These are phyloP conservation scores for Brachylomia viminalis DNA, from an alignment of 2,888 invertebrate species.

Conservation along the genomic window DNA sequence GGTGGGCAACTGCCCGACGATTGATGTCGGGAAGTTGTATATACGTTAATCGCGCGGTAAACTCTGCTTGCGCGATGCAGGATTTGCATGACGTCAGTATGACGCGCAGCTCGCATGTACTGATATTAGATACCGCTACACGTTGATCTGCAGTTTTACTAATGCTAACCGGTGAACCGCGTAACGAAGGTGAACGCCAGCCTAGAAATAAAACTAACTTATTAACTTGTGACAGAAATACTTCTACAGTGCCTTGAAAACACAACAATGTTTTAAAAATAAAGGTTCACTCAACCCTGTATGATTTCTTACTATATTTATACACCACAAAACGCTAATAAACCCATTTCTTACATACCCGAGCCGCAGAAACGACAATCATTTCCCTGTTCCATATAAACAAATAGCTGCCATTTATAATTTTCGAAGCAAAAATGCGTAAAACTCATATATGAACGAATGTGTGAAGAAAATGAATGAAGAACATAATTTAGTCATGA, in stretches of 20 bases:
- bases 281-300: not conserved
- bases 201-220: not conserved
- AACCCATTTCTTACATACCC: not conserved
- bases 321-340: not conserved
- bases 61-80: too few relatives aligned
- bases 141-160: not conserved
- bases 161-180: not conserved
- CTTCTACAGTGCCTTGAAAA: not conserved
- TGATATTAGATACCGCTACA: too few relatives aligned
- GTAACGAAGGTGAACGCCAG: not conserved
- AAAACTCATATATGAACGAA: slow-evolving; percentile 25
- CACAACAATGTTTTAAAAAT: not conserved
- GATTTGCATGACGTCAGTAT: too few relatives aligned
- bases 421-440: slow-evolving; percentile 17
- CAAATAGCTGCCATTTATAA: slow-evolving; percentile 43
- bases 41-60: too few relatives aligned
- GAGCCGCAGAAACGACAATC: slow-evolving; percentile 29
- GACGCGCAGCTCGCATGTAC: too few relatives aligned
- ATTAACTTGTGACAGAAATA: not conserved
- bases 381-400: slow-evolving; percentile 28
- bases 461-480: slow-evolving; percentile 57
- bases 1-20: too few relatives aligned
- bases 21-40: too few relatives aligned
- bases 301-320: not conserved
- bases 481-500: slow-evolving; percentile 51